Evolutionary conservation across 1,140 invertebrate species (phyloP).

Genomic region (Aphelenchoides avenae): DNA sequence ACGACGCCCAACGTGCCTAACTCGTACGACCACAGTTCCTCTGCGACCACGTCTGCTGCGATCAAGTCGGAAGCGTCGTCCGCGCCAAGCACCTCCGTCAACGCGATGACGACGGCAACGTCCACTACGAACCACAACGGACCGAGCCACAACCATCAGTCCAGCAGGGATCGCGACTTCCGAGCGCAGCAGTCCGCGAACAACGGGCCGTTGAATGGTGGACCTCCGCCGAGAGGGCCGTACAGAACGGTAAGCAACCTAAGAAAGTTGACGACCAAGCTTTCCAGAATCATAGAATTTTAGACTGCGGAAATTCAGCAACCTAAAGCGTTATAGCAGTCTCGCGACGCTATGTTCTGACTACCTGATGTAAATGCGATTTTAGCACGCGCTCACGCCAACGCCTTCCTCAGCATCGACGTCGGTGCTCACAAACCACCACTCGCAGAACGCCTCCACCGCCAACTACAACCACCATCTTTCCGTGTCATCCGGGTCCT

Average conservation of each 20-base stretch:
- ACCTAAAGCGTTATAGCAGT: not conserved
- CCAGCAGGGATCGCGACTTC: conserved; percentile 4
- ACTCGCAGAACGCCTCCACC: too few species aligned
- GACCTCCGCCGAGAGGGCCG: not conserved
- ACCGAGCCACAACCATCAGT: too few species aligned
- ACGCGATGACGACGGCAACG: too few species aligned
- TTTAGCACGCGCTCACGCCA: not conserved
- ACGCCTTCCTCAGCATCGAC: not conserved
- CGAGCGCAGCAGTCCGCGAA: conserved; percentile 5
- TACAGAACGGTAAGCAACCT: conserved; percentile 5
- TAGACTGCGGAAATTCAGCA: not conserved
- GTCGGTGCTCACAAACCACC: not conserved
- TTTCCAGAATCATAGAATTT: not conserved
- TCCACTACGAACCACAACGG: too few species aligned
- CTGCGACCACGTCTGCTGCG: too few species aligned
- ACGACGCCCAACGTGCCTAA: too few species aligned
- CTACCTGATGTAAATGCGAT: not conserved
- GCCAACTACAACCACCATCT: too few species aligned
- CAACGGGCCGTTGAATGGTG: not conserved
- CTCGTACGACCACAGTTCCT: too few species aligned
- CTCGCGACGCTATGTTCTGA: conserved; percentile 1
- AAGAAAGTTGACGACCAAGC: not conserved
- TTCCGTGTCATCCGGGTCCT: too few species aligned
- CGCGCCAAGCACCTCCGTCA: too few species aligned
- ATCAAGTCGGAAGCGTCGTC: too few species aligned